phyloP scores from a whole-genome alignment of 2,888 invertebrate species.

The Autographa gamma region DNA sequence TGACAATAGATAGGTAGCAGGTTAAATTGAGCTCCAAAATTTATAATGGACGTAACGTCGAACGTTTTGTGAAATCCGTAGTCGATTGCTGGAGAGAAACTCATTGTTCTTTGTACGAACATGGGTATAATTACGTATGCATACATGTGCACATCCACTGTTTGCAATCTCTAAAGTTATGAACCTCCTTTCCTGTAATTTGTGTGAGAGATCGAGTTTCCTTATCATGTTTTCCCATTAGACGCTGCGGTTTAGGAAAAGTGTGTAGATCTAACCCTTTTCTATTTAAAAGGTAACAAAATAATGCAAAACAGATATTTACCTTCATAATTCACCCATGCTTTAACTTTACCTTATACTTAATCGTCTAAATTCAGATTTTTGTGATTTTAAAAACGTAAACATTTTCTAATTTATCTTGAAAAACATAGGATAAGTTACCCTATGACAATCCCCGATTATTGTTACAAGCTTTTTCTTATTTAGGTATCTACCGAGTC shows the following conservation, averaged over 20 bases:
- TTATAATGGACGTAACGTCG: conserved; percentile 65
- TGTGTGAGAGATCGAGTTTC: not conserved
- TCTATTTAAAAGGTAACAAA: not conserved
- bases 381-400: no score
- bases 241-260: not conserved
- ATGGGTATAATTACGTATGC: conserved; percentile 34
- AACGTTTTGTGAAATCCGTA: conserved; percentile 68
- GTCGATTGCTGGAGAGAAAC: conserved; percentile 60
- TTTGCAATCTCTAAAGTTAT: conserved; percentile 21
- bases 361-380: no score
- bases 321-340: no score
- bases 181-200: conserved; percentile 1
- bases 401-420: no score
- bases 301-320: no score
- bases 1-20: conserved; percentile 81
- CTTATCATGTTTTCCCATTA: not conserved
- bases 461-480: no score
- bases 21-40: conserved; percentile 72
- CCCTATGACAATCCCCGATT: no score
- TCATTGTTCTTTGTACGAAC: conserved; percentile 64
- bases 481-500: no score
- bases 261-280: not conserved
- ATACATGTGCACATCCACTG: conserved; percentile 40
- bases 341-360: no score
- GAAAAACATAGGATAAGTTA: no score